Evolutionary conservation across 1,140 invertebrate genomes (phyloP), one percentile per base, ranked within the genome.

Genomic region (Bombus haemorrhoidalis): DNA sequence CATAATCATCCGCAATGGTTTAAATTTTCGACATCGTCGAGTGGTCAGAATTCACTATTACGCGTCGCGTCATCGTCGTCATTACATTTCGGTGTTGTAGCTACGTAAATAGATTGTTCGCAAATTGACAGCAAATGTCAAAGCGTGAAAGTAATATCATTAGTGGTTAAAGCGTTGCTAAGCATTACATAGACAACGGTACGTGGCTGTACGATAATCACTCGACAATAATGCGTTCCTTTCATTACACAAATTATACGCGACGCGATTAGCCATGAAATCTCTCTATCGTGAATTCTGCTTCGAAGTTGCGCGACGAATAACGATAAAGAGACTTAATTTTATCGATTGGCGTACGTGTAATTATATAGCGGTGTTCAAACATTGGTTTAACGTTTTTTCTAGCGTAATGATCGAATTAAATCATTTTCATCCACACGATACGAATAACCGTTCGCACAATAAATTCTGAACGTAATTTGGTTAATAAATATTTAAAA

Each of bases 111-210:
- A 37, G 34, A 77, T 62, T 59, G 39, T 41, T 57, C 28, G 28
- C 10, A 28, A 66, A 80, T 80, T 80, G 41, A 80, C 78, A 22
- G 41, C n/a, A 69, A 68, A 69, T 69, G 32, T 66, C 64, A 80
- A 80, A 47, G 79, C 28, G 18, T 6, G n/a, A 32, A 59, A 59
- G 32, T n/a, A 47, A 72, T 41, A 34, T 59, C 15, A 57, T 57
- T 72, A 68, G 32, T n/a, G 64, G 76, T 32, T 41, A 43, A 64
- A 39, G 43, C 43, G 73, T 75, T 75, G 47, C n/a, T 32, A 22
- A 25, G 68, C 32, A 4, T 47, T 53, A 47, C 41, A 28, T 79
- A 32, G 39, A 34, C n/a, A 32, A 15, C 22, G n/a, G 41, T 28
- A 10, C 43, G 32, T 47, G 25, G 32, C 13, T 41, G 37, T 59